phyloP scores from a whole-genome alignment of 1,140 invertebrate genomes.

The Hylyphantes graminicola region DNA sequence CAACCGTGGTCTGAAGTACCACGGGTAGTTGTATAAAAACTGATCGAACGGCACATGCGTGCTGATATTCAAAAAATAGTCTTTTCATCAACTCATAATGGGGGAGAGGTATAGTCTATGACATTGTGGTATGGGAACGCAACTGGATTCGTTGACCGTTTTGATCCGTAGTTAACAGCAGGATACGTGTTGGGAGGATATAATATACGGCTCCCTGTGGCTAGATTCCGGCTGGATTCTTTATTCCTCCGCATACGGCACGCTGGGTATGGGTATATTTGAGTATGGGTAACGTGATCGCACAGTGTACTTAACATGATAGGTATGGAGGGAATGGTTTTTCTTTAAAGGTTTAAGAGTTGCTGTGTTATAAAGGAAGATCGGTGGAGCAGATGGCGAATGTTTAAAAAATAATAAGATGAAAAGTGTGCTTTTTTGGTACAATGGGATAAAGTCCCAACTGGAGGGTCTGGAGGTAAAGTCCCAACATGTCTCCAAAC shows the following conservation, averaged over 20 bases:
- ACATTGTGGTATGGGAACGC: slow-evolving; percentile 5
- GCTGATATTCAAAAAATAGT: slow-evolving; percentile 15
- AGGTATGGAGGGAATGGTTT: slow-evolving; percentile 9
- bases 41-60: slow-evolving; percentile 11
- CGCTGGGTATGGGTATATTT: slow-evolving; percentile 21
- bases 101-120: slow-evolving; percentile 7
- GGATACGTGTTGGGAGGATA: slow-evolving; percentile 30
- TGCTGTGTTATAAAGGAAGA: no score
- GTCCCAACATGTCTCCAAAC: no score
- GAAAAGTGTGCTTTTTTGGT: no score
- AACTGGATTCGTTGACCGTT: slow-evolving; percentile 40
- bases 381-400: no score
- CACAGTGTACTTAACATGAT: slow-evolving; percentile 15
- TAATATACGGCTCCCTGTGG: slow-evolving; percentile 38
- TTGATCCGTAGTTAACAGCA: slow-evolving; percentile 31
- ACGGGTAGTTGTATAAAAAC: slow-evolving; percentile 15
- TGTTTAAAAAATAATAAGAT: no score
- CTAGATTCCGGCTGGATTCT: slow-evolving; percentile 28
- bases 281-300: slow-evolving; percentile 16
- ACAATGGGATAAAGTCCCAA: no score
- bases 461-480: no score
- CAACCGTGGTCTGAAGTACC: slow-evolving; percentile 44
- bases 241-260: neutral
- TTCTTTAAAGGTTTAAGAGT: no score
- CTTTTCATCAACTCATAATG: slow-evolving; percentile 5